phyloP scores from a whole-genome alignment of 2,797 vertebrate genomes.

The Neopelma chrysocephalum region DNA sequence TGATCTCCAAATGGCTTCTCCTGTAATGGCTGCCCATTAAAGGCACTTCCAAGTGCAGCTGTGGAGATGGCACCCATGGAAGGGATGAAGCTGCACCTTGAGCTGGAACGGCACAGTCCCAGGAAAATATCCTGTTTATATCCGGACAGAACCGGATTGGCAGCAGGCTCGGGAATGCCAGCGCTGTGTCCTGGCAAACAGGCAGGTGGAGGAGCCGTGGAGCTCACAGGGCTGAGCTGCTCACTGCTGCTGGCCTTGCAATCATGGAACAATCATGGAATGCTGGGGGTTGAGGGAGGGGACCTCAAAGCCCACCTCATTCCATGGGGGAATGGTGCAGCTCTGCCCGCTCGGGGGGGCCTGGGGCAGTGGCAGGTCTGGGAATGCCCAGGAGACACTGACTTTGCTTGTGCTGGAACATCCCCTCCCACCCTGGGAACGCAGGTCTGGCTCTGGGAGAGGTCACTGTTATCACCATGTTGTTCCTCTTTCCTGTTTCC shows the following conservation, averaged over 20 bases:
- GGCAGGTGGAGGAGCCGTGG: rapidly evolving
- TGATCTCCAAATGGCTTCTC: background rate
- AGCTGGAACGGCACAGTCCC: background rate
- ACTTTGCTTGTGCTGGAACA: background rate
- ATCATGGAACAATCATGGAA: rapidly evolving
- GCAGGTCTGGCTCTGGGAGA: background rate
- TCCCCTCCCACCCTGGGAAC: background rate
- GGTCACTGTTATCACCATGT: background rate
- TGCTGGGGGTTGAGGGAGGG: background rate
- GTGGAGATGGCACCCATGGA: background rate
- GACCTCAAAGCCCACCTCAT: rapidly evolving
- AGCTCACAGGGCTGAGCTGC: background rate
- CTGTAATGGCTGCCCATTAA: background rate
- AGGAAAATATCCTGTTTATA: rapidly evolving
- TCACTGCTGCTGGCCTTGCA: background rate
- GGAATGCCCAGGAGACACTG: background rate
- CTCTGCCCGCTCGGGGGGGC: background rate
- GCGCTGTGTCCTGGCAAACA: background rate
- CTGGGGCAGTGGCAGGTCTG: rapidly evolving
- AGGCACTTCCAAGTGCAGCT: background rate
- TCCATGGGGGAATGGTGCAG: rapidly evolving
- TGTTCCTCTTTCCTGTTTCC: background rate
- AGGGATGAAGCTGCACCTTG: background rate
- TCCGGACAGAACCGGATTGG: background rate
- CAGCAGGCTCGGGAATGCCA: rapidly evolving